Evolutionary conservation across 2,113 vertebrate species (phyloP), one percentile per base, ranked within the genome.

Genomic region (Oryzias celebensis): DNA sequence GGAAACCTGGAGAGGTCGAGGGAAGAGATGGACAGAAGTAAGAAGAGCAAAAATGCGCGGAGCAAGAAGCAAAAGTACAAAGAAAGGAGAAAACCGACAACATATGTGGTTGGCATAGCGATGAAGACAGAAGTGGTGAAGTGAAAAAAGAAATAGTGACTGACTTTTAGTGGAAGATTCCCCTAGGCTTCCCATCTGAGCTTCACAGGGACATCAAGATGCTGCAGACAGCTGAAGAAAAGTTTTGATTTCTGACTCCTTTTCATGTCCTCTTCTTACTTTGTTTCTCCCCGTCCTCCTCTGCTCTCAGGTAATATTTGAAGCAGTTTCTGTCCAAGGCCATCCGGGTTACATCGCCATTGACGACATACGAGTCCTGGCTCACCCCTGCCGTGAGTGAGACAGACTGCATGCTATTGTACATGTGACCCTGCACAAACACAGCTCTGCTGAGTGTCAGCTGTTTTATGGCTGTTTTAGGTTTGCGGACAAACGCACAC

Each of bases 311-410:
- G 96, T 98, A 65, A 98, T 98, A 86, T 96, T 98, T 81, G 96
- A 98, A 66, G 95, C 96, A 0, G 94, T 97, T 59, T 97, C 96
- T 18, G 74, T 98, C 85, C 96, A 97, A 79, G 96, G 95, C 61
- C 96, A 96, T 24, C 93, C 94, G 0, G 96, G 96, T 36, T 96
- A 96, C 93, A 96, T 98, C 42, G 95, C 95, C 12, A 92, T 98
- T 79, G 96, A 98, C 80, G 96, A 98, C 91, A 94, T 98, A 73
- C 92, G 95, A 75, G 96, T 98, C 48, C 92, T 98, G 46, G 96
- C 96, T 81, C 96, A 98, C 80, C 96, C 96, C 2, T 98, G 96
- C 91, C 93, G 96, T 98, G 91, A 95, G 96, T 90, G 51, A 53
- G 22, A 53, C 43, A 22, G 62, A 42, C 14, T 24, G 41, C 31